Percentiles rank a stretch among this genome's conserved stretches.
phyloP scores from a whole-genome alignment of 1,140 invertebrate species.

The Parasteatoda tepidariorum region DNA sequence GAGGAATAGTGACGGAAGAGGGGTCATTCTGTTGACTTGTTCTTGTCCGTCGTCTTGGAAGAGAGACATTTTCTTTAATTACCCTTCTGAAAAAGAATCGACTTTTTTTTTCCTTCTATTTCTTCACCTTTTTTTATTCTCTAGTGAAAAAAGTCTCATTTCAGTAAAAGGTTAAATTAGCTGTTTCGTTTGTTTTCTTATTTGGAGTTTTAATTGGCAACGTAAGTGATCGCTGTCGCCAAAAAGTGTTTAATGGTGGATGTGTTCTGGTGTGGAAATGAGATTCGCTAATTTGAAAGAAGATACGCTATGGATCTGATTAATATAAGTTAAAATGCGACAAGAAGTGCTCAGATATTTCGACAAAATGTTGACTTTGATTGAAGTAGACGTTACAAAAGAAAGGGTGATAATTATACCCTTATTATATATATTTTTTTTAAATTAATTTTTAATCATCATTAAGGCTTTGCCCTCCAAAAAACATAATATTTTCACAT shows the following conservation, averaged over 20 bases:
- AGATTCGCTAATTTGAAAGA: too few species aligned
- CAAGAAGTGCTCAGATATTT: too few species aligned
- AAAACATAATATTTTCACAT: too few species aligned
- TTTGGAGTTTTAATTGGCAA: neutral
- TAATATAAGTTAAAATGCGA: too few species aligned
- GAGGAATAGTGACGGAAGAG: neutral
- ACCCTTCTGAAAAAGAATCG: neutral
- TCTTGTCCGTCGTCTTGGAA: neutral
- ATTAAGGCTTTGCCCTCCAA: too few species aligned
- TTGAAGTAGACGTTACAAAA: too few species aligned
- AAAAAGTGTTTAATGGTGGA: neutral
- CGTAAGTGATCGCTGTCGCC: neutral
- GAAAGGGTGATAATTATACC: too few species aligned
- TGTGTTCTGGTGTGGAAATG: too few species aligned
- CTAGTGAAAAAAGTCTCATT: neutral
- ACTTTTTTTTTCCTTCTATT: neutral
- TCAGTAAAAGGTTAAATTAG: neutral
- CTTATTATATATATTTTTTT: too few species aligned
- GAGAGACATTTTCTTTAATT: constrained; percentile 4
- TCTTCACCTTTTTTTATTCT: neutral
- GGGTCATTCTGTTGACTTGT: neutral
- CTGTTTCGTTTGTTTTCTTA: neutral
- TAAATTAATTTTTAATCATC: too few species aligned
- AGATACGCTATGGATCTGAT: too few species aligned
- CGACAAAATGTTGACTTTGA: too few species aligned